phyloP scores from a whole-genome alignment of 2,888 invertebrate species.

The Acronicta psi region DNA sequence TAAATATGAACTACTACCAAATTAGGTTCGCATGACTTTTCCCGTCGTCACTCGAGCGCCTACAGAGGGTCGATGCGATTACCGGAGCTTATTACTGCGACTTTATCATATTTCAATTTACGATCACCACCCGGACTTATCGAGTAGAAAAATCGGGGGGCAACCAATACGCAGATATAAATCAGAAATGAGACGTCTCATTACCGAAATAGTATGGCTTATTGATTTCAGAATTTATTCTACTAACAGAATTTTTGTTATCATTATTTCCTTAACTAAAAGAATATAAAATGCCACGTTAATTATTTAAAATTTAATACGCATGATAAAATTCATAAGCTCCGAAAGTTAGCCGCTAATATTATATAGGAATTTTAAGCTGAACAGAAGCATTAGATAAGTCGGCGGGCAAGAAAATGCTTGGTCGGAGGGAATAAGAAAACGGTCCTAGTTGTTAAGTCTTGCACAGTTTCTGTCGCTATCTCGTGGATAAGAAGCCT shows the following conservation, averaged over 20 bases:
- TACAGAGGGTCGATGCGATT: conserved; percentile 80
- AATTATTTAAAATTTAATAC: conserved; percentile 53
- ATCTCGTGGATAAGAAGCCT: conserved; percentile 88
- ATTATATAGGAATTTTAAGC: conserved; percentile 85
- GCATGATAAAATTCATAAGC: conserved; percentile 72
- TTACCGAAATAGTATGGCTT: conserved; percentile 75
- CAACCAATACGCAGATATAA: conserved; percentile 76
- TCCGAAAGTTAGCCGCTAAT: conserved; percentile 74
- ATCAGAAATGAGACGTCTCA: conserved; percentile 86
- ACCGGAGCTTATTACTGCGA: conserved; percentile 83
- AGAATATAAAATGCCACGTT: conserved; percentile 40
- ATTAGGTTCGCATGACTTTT: conserved; percentile 50
- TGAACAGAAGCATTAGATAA: conserved; percentile 83
- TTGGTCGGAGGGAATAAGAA: conserved; percentile 87
- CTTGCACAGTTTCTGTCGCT: conserved; percentile 89
- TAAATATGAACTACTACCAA: conserved; percentile 30
- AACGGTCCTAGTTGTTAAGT: conserved; percentile 89
- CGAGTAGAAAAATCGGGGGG: conserved; percentile 86
- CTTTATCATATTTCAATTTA: conserved; percentile 89
- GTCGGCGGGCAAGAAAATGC: conserved; percentile 84
- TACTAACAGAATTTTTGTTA: neutral
- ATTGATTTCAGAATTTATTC: conserved; percentile 54
- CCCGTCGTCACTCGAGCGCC: conserved; percentile 66
- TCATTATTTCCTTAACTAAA: conserved; percentile 10
- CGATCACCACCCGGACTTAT: conserved; percentile 86